Percentiles rank a stretch among this genome's conserved stretches.
phyloP scores from a whole-genome alignment of 2,797 vertebrate species.

The Enteromius afrohamiltoni region DNA sequence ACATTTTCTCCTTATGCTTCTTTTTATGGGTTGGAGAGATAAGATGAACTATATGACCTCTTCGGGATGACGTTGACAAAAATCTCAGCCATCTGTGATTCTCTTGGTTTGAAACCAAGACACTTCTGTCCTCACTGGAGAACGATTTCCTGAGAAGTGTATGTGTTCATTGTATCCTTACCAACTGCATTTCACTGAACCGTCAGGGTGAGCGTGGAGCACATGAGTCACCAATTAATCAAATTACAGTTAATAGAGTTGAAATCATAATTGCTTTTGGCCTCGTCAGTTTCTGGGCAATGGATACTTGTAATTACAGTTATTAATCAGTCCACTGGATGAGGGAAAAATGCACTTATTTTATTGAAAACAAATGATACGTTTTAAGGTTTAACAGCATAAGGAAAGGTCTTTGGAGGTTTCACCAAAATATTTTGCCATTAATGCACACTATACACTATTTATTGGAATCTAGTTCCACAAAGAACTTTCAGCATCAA shows the following conservation, averaged over 20 bases:
- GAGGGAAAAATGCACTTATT: background rate
- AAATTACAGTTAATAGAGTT: slow-evolving; percentile 33
- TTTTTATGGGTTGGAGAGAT: slow-evolving; percentile 26
- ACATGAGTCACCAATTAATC: slow-evolving; percentile 34
- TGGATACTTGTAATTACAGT: slow-evolving; percentile 1
- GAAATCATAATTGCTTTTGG: slow-evolving; percentile 34
- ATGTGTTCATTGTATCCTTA: background rate
- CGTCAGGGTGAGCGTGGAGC: background rate
- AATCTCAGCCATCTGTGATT: background rate
- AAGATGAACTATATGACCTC: slow-evolving; percentile 30
- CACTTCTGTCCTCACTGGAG: background rate
- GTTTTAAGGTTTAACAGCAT: background rate
- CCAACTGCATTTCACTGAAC: slow-evolving; percentile 9
- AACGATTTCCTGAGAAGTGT: background rate
- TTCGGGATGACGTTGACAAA: slow-evolving; percentile 20
- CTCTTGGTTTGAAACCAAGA: slow-evolving; percentile 17
- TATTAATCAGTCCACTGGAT: slow-evolving; percentile 18
- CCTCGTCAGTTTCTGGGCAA: slow-evolving; percentile 12
- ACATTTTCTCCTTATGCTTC: slow-evolving; percentile 14
- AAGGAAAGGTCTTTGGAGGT: background rate
- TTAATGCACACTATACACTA: background rate
- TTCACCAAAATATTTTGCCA: background rate
- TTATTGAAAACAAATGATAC: background rate
- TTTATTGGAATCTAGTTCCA: background rate
- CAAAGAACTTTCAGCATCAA: background rate